These are phyloP conservation scores for Clavelina lepadiformis DNA, from an alignment of 23 tunicate genomes.

Conservation along the genomic window DNA sequence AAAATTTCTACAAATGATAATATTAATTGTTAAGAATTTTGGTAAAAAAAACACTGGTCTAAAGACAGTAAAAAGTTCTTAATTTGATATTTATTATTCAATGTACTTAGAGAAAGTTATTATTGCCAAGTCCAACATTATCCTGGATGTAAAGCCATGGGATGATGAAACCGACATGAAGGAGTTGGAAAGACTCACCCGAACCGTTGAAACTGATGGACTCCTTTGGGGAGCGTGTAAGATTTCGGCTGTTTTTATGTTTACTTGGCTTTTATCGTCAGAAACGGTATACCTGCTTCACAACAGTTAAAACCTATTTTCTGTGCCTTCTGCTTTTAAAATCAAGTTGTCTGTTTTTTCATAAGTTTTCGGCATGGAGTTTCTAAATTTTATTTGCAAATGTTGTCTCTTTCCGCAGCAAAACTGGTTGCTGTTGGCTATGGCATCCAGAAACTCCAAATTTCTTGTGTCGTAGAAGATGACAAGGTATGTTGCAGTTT, in stretches of 20 bases:
- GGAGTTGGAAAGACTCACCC: conserved; percentile 65
- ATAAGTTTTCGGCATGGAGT: neutral
- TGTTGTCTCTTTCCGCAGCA: conserved; percentile 23
- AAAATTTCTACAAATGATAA: too few species aligned
- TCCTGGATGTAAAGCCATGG: conserved; percentile 96
- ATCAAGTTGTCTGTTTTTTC: neutral
- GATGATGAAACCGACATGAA: conserved; percentile 97
- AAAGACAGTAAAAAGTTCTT: too few species aligned
- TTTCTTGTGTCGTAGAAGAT: conserved; percentile 87
- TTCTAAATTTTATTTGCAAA: too few species aligned
- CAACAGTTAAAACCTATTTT: too few species aligned
- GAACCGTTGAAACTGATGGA: conserved; percentile 68
- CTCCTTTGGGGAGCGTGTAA: conserved; percentile 95
- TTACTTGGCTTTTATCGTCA: neutral
- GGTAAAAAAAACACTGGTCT: too few species aligned
- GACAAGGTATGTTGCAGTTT: conserved; percentile 59
- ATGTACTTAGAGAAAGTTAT: conserved; percentile 36
- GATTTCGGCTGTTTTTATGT: conserved; percentile 1
- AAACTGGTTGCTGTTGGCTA: conserved; percentile 75
- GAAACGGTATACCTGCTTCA: neutral
- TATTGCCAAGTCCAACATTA: conserved; percentile 78
- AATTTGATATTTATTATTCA: too few species aligned
- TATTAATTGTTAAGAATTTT: too few species aligned
- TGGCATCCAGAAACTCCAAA: conserved; percentile 93
- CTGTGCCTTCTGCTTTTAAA: too few species aligned